These are phyloP conservation scores for Bombus waltoni DNA, from an alignment of 1,140 invertebrate genomes.

Conservation along the genomic window DNA sequence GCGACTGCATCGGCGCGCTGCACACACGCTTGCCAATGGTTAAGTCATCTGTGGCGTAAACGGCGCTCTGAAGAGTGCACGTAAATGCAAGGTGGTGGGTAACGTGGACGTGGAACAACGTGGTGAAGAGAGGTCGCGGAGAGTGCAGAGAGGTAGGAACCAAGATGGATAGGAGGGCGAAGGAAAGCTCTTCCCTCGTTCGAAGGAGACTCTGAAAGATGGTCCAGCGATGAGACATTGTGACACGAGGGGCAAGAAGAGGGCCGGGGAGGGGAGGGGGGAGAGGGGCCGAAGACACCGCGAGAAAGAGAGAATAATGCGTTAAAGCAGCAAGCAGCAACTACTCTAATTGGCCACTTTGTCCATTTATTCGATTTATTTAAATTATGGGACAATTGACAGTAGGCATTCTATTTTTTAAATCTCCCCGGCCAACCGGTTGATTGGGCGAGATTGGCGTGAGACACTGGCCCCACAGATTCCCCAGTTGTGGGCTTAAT, in stretches of 20 bases:
- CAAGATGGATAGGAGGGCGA: background rate
- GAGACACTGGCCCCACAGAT: constrained; percentile 83
- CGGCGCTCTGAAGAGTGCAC: constrained; percentile 26
- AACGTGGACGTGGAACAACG: constrained; percentile 51
- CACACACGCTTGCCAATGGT: constrained; percentile 9
- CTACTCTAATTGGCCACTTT: constrained; percentile 84
- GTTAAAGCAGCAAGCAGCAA: constrained; percentile 82
- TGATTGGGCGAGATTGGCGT: constrained; percentile 83
- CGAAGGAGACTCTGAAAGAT: constrained; percentile 30
- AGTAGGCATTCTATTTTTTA: constrained; percentile 84
- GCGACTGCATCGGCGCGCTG: background rate
- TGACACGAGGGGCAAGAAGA: background rate
- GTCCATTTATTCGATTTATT: constrained; percentile 84
- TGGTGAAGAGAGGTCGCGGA: background rate
- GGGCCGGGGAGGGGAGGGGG: constrained; percentile 7
- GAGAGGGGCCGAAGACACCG: constrained; percentile 65
- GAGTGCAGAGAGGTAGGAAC: background rate
- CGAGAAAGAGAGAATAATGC: constrained; percentile 81
- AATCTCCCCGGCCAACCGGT: constrained; percentile 81
- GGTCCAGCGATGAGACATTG: background rate
- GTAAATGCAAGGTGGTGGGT: constrained; percentile 55
- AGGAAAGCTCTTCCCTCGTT: constrained; percentile 1
- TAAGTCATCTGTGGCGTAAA: constrained; percentile 51
- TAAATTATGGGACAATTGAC: constrained; percentile 84
- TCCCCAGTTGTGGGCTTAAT: constrained; percentile 84